phyloP scores from a whole-genome alignment of 2,797 vertebrate genomes.

The Eutrigla gurnardus region DNA sequence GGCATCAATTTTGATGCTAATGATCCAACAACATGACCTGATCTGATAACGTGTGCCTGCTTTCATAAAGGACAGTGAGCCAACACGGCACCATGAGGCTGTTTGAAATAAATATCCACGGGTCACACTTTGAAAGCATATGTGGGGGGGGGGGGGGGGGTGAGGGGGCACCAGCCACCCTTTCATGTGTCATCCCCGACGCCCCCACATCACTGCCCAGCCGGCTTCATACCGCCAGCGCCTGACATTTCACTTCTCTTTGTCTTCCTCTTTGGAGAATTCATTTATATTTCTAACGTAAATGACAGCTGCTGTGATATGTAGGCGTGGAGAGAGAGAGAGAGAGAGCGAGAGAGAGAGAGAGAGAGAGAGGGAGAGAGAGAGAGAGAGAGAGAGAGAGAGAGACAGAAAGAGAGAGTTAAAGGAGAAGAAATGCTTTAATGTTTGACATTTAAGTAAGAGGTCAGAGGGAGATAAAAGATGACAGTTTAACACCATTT shows the following conservation, averaged over 20 bases:
- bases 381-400: background rate
- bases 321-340: constrained; percentile 12
- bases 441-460: constrained; percentile 39
- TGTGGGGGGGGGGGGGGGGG: constrained; percentile 4
- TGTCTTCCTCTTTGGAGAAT: constrained; percentile 46
- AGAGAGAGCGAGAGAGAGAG: background rate
- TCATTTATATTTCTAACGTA: constrained; percentile 10
- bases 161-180: constrained; percentile 13
- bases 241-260: constrained; percentile 71
- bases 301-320: constrained; percentile 35
- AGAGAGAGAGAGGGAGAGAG: constrained; percentile 1
- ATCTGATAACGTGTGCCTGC: constrained; percentile 14
- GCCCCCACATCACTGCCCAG: constrained; percentile 29
- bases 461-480: constrained; percentile 39
- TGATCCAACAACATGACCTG: constrained; percentile 9
- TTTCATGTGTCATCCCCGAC: constrained; percentile 55
- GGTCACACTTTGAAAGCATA: constrained; percentile 68
- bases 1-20: background rate
- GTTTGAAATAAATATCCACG: constrained; percentile 72
- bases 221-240: constrained; percentile 10
- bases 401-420: constrained; percentile 1
- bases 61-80: constrained; percentile 34
- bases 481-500: background rate
- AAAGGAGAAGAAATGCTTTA: constrained; percentile 12
- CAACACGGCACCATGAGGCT: constrained; percentile 15